Percentiles rank a stretch among this genome's conserved stretches.
phyloP scores from a whole-genome alignment of 2,888 invertebrate genomes.

The Pimpla rufipes region DNA sequence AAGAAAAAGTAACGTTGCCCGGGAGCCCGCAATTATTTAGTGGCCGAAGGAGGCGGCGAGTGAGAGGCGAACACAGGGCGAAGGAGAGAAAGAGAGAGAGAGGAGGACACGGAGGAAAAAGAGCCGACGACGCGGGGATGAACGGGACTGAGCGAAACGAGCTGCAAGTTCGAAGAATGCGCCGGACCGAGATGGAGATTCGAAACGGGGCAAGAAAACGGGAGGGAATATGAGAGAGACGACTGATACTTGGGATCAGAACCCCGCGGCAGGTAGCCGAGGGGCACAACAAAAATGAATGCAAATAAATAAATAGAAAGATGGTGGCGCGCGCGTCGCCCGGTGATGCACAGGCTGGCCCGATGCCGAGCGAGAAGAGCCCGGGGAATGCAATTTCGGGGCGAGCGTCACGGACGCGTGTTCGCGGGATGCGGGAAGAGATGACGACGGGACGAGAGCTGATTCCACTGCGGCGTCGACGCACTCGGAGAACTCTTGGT shows the following conservation, averaged over 20 bases:
- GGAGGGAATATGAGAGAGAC: conserved; percentile 12
- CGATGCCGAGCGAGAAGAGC: conserved; percentile 55
- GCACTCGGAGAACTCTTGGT: not conserved
- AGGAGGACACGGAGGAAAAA: conserved; percentile 25
- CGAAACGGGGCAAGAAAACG: conserved; percentile 31
- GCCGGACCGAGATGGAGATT: conserved; percentile 49
- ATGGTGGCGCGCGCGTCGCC: conserved; percentile 17
- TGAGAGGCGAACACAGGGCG: conserved; percentile 29
- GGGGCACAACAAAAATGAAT: conserved; percentile 70
- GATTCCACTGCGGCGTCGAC: conserved; percentile 67
- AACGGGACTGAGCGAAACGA: conserved; percentile 30
- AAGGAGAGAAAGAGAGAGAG: conserved; percentile 29
- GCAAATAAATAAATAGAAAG: conserved; percentile 71
- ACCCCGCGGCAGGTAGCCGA: conserved; percentile 58
- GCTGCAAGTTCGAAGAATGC: conserved; percentile 44
- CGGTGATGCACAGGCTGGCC: conserved; percentile 11
- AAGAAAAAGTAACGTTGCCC: conserved; percentile 74
- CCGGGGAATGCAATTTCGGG: conserved; percentile 59
- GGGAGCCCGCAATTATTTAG: conserved; percentile 79
- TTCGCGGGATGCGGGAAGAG: conserved; percentile 11
- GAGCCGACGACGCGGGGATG: conserved; percentile 16
- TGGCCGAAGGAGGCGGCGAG: conserved; percentile 67
- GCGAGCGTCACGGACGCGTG: conserved; percentile 41
- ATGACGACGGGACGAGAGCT: conserved; percentile 4
- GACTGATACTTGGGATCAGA: conserved; percentile 32